Evolutionary conservation across 2,113 vertebrate species (phyloP), one percentile per base, ranked within the genome.

Genomic region (Lipophrys pholis): DNA sequence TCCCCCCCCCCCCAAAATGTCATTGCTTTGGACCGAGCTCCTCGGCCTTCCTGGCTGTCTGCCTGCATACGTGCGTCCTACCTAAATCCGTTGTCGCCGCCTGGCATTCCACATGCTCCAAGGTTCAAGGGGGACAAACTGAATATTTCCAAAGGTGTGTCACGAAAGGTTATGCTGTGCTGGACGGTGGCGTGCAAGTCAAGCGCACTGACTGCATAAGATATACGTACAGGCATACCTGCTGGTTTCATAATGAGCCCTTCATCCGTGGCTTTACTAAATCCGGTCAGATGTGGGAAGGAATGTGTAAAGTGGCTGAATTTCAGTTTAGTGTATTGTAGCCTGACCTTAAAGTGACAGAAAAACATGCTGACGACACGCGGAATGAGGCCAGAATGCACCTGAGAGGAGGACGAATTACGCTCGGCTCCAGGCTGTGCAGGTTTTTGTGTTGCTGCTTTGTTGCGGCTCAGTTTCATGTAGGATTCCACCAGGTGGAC

Each of bases 1-100:
- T 89, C 86, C 67, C 78, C 63, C 21, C 21, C 4, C 45, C 45
- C 60, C 65, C 52, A 86, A 91, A 92, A 93, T 92, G 90, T 85
- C 92, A 93, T 67, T 60, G 68, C 73, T 55, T 79, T 73, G 81
- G 86, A 89, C 74, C 61, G 73, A 76, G 70, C 64, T 6, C 7
- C 61, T 80, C 76, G 69, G 63, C 65, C 80, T 71, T 41, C 30
- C 45, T 14, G 15, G 17, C 52, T 66, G 58, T 57, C 77, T 63
- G 53, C 17, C 82, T 51, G 79, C 58, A 71, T 0, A n/a, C 59
- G 11, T 54, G 52, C 61, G 9, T 81, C 78, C 84, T 36, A 59
- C 71, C 69, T 76, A 76, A 54, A 67, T 76, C 69, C 36, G 69
- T 58, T 62, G 80, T 78, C 73, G 21, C 40, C 16, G 69, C 49